Evolutionary conservation across 2,797 vertebrate species (phyloP).

Genomic region (Alcedo atthis): DNA sequence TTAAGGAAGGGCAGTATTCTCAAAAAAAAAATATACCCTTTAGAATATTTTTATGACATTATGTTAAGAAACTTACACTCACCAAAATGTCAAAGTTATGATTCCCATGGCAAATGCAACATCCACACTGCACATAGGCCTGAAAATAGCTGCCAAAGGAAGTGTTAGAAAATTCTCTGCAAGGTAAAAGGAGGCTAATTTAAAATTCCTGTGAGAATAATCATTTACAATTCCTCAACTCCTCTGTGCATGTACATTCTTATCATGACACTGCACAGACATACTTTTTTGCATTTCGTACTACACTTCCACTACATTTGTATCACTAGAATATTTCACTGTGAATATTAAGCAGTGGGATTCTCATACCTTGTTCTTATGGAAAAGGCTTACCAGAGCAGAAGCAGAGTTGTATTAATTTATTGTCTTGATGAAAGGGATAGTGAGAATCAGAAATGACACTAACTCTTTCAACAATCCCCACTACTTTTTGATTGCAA

Average conservation of each 20-base stretch:
- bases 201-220: slow-evolving; percentile 33
- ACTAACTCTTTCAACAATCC: slow-evolving; percentile 31
- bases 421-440: slow-evolving; percentile 40
- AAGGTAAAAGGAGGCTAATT: not conserved
- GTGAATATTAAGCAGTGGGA: slow-evolving; percentile 3
- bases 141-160: slow-evolving; percentile 21
- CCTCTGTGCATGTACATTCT: not conserved
- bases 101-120: not conserved
- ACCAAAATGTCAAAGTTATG: not conserved
- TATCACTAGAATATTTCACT: slow-evolving; percentile 19
- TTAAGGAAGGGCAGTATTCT: not conserved
- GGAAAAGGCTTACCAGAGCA: slow-evolving; percentile 39
- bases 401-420: slow-evolving; percentile 37
- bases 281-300: not conserved
- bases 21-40: not conserved
- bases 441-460: slow-evolving; percentile 42
- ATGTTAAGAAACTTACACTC: not conserved
- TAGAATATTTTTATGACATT: not conserved
- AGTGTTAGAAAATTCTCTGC: not conserved
- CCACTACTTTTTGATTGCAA: slow-evolving; percentile 34
- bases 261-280: slow-evolving; percentile 12
- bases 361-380: slow-evolving; percentile 24
- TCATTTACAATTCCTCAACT: slow-evolving; percentile 6
- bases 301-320: slow-evolving; percentile 1
- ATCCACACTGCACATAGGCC: not conserved